A percentile compares a stretch with the other conserved stretches of the same genome.
These are phyloP conservation scores for Notodonta ziczac DNA, from an alignment of 2,888 invertebrate species.

Conservation along the genomic window DNA sequence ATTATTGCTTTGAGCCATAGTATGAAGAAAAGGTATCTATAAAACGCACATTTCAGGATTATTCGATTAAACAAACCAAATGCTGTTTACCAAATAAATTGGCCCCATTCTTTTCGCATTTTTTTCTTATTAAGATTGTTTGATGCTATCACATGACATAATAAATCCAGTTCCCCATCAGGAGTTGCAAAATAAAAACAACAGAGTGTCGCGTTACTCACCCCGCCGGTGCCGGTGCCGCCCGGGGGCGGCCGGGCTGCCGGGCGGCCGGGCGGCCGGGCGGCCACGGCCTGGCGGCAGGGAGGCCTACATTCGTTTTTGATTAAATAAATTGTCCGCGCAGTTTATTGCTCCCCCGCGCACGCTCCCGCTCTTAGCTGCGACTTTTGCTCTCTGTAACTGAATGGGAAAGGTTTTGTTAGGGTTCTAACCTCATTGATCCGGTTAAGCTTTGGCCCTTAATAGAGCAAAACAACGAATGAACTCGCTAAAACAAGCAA, in stretches of 20 bases:
- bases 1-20: background rate
- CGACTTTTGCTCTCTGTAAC: constrained; percentile 36
- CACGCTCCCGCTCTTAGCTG: constrained; percentile 57
- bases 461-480: constrained; percentile 15
- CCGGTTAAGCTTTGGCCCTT: constrained; percentile 14
- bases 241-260: constrained; percentile 21
- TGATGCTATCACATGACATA: constrained; percentile 50
- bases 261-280: constrained; percentile 18
- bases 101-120: background rate
- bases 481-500: constrained; percentile 3
- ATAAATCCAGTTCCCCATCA: constrained; percentile 58
- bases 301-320: constrained; percentile 78
- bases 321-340: constrained; percentile 83
- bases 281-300: constrained; percentile 22
- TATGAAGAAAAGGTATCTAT: too few species aligned
- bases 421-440: constrained; percentile 11
- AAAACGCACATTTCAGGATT: too few species aligned
- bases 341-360: constrained; percentile 76
- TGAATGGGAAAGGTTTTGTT: constrained; percentile 19
- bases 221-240: constrained; percentile 37
- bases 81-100: background rate
- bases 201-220: constrained; percentile 58
- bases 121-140: constrained; percentile 25
- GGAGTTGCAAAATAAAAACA: constrained; percentile 62
- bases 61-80: background rate